Conservation (phyloP, 64 coral and sea anemone genomes). For the Dendrophyllia cribrosa region DNA sequence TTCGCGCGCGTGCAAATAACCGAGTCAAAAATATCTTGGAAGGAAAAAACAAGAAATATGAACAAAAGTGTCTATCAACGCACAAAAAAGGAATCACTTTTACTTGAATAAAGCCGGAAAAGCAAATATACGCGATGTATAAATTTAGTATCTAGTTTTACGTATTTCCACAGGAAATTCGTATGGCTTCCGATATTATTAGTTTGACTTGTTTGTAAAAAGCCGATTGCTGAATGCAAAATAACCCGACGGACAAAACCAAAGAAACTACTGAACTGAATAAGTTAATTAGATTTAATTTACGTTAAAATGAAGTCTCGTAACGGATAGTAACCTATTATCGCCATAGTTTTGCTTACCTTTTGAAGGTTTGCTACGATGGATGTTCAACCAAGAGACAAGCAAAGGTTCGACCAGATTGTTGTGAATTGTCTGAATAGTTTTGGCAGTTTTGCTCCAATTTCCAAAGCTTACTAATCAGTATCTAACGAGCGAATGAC, state of each 20-base stretch:
- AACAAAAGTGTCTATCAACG: too few relatives aligned
- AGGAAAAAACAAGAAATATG: background rate
- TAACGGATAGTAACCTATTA: background rate
- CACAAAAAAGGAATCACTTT: too few relatives aligned
- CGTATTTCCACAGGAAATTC: constrained; percentile 13
- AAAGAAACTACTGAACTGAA: background rate
- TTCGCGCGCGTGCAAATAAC: background rate
- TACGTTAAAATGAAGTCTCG: too few relatives aligned
- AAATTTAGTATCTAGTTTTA: background rate
- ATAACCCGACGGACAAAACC: background rate
- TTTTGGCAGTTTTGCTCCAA: background rate
- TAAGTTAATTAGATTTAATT: background rate
- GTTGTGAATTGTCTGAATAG: background rate
- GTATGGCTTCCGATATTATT: background rate
- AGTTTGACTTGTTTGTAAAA: background rate
- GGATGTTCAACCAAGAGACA: background rate
- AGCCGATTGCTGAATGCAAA: background rate
- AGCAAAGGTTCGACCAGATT: background rate
- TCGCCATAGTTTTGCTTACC: background rate
- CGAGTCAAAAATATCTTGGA: too few relatives aligned
- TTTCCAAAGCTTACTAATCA: too few relatives aligned
- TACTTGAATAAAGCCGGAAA: background rate
- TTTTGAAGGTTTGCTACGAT: background rate
- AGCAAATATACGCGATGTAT: background rate
- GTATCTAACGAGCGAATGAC: too few relatives aligned